phyloP scores from a whole-genome alignment of 2,113 vertebrate species.

The Cottus gobio region DNA sequence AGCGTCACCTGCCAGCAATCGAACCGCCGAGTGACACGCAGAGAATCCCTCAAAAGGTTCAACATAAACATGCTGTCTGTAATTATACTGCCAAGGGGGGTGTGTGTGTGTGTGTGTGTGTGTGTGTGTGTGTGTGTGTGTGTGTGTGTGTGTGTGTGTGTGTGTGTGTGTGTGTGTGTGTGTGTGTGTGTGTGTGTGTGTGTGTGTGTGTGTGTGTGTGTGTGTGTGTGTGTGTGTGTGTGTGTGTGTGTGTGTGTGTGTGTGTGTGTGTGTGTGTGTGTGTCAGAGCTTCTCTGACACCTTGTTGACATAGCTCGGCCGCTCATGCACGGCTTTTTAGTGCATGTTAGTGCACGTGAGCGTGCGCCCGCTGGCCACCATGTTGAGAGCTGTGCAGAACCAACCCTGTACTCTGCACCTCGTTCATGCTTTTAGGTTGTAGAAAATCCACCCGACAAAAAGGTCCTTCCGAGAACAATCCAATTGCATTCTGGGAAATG shows the following conservation, averaged over 20 bases:
- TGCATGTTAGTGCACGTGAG: not conserved
- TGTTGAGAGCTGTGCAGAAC: not conserved
- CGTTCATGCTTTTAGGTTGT: too few relatives aligned
- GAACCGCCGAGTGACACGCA: not conserved
- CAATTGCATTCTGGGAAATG: constrained; percentile 14
- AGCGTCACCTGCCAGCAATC: not conserved
- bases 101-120: too few relatives aligned
- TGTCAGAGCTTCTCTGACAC: not conserved
- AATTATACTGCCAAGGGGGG: constrained; percentile 10
- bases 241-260: not conserved
- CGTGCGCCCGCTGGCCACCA: not conserved
- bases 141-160: not conserved
- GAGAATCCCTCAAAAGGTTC: not conserved
- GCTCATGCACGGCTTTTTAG: too few relatives aligned
- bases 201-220: not conserved
- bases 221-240: not conserved
- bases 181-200: too few relatives aligned
- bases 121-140: too few relatives aligned
- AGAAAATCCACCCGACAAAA: too few relatives aligned
- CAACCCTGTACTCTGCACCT: not conserved
- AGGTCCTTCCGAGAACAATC: too few relatives aligned
- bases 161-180: too few relatives aligned
- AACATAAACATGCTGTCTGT: not conserved
- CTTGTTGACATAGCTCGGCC: not conserved
- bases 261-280: not conserved